Conservation (phyloP, 1,140 invertebrate species). For the Tribolium madens region DNA sequence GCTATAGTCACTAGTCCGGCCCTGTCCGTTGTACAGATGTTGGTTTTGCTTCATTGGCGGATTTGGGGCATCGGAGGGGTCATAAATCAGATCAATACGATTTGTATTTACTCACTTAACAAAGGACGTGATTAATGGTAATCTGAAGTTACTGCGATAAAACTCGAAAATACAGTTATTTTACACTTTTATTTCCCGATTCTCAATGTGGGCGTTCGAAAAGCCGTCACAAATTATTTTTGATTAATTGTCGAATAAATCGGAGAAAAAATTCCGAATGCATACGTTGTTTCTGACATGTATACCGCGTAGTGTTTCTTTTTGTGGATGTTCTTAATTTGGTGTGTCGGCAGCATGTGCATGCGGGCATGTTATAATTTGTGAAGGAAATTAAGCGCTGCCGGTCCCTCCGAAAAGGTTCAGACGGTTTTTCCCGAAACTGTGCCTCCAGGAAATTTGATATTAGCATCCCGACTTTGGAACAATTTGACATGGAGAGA, state of each 20-base stretch:
- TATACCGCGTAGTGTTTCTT: conserved; percentile 10
- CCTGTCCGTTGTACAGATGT: background rate
- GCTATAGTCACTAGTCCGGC: background rate
- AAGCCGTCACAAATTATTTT: background rate
- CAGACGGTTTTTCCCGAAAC: conserved; percentile 36
- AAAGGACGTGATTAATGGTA: background rate
- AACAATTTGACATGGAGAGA: conserved; percentile 24
- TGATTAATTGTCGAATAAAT: background rate
- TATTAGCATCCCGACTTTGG: conserved; percentile 12
- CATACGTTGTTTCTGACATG: conserved; percentile 17
- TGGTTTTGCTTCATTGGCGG: background rate
- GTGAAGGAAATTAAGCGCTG: conserved; percentile 38
- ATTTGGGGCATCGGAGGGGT: background rate
- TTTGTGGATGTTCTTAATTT: conserved; percentile 39
- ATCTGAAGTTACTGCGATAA: background rate
- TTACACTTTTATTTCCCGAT: background rate
- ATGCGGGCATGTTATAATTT: conserved; percentile 38
- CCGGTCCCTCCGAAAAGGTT: conserved; percentile 26
- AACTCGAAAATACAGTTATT: background rate
- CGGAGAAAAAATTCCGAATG: conserved; percentile 6
- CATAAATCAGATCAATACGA: background rate
- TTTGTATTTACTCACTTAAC: background rate
- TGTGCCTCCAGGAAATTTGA: conserved; percentile 25
- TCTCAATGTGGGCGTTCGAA: background rate
- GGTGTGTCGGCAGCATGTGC: conserved; percentile 37